Base-by-base conservation (phyloP, 2,888 invertebrate species). In the Lottia gigantea region DNA sequence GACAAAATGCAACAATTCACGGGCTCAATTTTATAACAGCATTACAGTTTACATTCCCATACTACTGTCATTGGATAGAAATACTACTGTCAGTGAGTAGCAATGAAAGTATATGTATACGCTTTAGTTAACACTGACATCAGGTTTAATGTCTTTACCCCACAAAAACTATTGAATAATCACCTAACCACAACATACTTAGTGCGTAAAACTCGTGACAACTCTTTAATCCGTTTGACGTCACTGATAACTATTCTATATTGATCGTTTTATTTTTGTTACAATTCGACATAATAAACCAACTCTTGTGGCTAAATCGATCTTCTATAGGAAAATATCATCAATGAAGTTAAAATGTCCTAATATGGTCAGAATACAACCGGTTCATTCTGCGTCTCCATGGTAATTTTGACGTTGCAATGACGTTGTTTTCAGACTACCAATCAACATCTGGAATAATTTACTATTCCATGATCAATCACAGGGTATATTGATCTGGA, bases 331-430 rank as follows among this genome's bases (percentile, higher is more conserved):
- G 40, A 40, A 55, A 55, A 55, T 23, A 19, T 55, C 23, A 19
- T 55, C 55, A 55, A 55, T 55, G 55, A 55, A 55, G 19, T 55
- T 19, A 23, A 55, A 12, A 19, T 23, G 19, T 55, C 55, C 55
- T 55, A 19, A 55, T 55, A 55, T 55, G 55, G 55, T 55, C 55
- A 55, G 55, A 19, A 55, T 55, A 55, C 55, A 55, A 55, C 55
- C 55, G 55, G 19, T 23, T 19, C 11, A 23, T 19, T 55, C 23
- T 23, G 55, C 23, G 55, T 55, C 19, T 55, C 55, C 55, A 55
- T 55, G 23, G 55, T 23, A 55, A 55, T 55, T 55, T 23, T 55
- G 55, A 55, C 55, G 55, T 55, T 14, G 19, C 55, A 19, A 23
- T 23, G 55, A 55, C 55, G 19, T 55, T 55, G 19, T 23, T 23